Base-by-base conservation (phyloP, 2,888 invertebrate genomes). In the Drosophila picticornis region DNA sequence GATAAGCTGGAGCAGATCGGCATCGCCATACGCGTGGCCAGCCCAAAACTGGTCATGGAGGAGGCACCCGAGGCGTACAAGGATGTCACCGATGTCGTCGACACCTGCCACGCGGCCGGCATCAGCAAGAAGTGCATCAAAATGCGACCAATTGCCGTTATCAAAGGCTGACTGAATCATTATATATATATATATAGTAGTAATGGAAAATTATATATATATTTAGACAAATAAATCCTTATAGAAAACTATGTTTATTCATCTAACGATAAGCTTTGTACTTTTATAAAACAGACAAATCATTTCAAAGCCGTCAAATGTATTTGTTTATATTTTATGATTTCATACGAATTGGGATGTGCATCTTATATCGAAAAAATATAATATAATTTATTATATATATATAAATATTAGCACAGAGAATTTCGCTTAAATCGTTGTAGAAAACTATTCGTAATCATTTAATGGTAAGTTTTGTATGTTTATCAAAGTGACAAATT, bases 61-160 rank as follows among this genome's bases (percentile, higher is more conserved):
- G 99, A 99, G 94, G 98, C 99, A 6, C 99, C 99, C 0, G 99
- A 99, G 91, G 99, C 99, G 0, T 99, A 99, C 93, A 99, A 99
- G 94, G 98, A 99, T 94, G 99, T 99, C 0, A 99, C 99, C 0
- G 99, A 99, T 94, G 99, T 99, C 11, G 99, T 99, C 0, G 96
- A 99, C 93, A 99, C 99, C 4, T 99, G 99, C 90, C 99, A 99
- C 93, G 96, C 96, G 29, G 99, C 98, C 43, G 99, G 99, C 22
- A 99, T 99, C 70, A 99, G 99, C 91, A 97, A 98, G 92, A 99
- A 99, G 93, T 96, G 98, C 89, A 97, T 99, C 48, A 99, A 99
- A 94, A 94, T 99, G 88, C 95, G 98, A 84, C 99, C 99, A 0
- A 98, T 99, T 91, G 99, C 99, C 68, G 99, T 99, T 32, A 99